Evolutionary conservation across 2,797 vertebrate species (phyloP), one percentile per base, ranked within the genome.

Genomic region (Enteromius afrohamiltoni): DNA sequence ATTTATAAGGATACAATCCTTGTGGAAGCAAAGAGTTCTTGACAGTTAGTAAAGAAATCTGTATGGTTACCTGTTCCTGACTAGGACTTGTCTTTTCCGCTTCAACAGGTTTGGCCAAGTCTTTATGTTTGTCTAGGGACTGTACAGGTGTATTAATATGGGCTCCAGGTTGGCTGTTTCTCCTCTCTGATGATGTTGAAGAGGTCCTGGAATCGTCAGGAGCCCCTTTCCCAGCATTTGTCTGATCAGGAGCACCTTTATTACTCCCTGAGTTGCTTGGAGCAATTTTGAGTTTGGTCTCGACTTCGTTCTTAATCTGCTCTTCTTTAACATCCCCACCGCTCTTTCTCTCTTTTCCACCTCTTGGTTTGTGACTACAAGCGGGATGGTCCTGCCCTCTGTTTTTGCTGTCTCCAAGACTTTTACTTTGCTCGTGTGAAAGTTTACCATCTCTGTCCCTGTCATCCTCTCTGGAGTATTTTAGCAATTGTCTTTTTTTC

Each of bases 111-210:
- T 85, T 76, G n/a, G 45, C 10, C 37, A 49, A 79, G 77, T 89
- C 79, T 91, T 85, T 82, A 19, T 85, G 83, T 77, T 86, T 47
- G 16, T 82, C 51, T 60, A 34, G 23, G 88, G 85, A 91, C 88
- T 82, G 86, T 21, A 65, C 23, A 31, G 86, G 53, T 58, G 88
- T 89, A 82, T 89, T 80, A 29, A 82, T 34, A 58, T 55, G 2
- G 64, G 81, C 85, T 86, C 92, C 94, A 87, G 94, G 91, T 85
- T 96, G 93, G 2, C 91, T 89, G 91, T 94, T 90, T 85, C 88
- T 89, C 90, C 85, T 88, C 83, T 90, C 2, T 76, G 87, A 83
- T 74, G 69, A 49, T 37, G 88, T 82, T 31, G 37, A 53, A 77
- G 85, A 84, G 31, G 87, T 70, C 84, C 88, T 91, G 51, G 91